phyloP scores from a whole-genome alignment of 2,113 vertebrate genomes.

The Microtus richardsoni region DNA sequence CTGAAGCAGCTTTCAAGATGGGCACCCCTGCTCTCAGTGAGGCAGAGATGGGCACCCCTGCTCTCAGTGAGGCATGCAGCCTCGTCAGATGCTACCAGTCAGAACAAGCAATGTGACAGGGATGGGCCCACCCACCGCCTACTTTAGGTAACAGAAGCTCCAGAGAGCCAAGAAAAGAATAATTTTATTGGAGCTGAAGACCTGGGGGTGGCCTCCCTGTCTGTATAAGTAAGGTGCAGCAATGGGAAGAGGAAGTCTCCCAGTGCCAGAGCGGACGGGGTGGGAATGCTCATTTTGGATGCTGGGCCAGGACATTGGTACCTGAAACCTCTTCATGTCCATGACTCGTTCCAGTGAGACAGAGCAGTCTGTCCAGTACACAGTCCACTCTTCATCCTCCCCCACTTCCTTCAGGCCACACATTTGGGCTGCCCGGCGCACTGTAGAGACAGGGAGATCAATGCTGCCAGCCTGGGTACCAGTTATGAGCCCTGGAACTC shows the following conservation, averaged over 20 bases:
- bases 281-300: not conserved
- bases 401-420: conserved; percentile 86
- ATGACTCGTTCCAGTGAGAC: conserved; percentile 86
- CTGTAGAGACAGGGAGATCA: conserved; percentile 75
- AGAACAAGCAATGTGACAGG: not conserved
- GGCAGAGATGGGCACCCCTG: not conserved
- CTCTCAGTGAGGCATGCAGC: not conserved
- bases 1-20: not conserved
- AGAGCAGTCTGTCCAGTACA: conserved; percentile 86
- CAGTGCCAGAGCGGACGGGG: too few species aligned
- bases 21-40: not conserved
- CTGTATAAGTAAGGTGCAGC: not conserved
- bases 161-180: conserved; percentile 2
- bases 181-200: not conserved
- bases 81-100: not conserved
- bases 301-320: conserved; percentile 55
- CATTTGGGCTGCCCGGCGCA: conserved; percentile 84
- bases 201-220: not conserved
- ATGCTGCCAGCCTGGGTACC: not conserved
- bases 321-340: conserved; percentile 90
- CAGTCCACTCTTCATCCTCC: conserved; percentile 85
- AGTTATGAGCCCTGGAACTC: not conserved
- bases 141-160: not conserved
- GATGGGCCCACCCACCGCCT: not conserved
- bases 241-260: not conserved